Evolutionary conservation across 2,113 vertebrate species (phyloP).

Genomic region (Rutilus rutilus): DNA sequence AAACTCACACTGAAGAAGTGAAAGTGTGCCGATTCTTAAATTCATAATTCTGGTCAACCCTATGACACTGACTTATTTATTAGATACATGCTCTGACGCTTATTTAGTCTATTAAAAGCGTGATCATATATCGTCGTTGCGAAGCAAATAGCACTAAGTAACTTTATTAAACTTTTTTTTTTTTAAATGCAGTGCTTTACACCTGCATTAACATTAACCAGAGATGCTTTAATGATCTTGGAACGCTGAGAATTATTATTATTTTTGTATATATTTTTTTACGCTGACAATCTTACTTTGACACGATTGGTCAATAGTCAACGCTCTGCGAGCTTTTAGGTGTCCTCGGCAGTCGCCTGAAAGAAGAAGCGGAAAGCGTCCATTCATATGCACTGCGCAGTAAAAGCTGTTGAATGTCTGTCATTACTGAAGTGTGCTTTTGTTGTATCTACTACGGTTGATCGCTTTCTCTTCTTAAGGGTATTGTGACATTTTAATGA

Average conservation of each 20-base stretch:
- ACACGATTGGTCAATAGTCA: background rate
- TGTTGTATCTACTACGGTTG: background rate
- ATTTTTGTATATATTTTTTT: too few relatives aligned
- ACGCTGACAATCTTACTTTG: background rate
- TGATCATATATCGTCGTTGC: too few relatives aligned
- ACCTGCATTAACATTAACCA: background rate
- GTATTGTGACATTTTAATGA: background rate
- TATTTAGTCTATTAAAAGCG: too few relatives aligned
- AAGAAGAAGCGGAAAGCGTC: background rate
- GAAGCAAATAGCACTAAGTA: background rate
- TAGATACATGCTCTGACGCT: too few relatives aligned
- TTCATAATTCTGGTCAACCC: too few relatives aligned
- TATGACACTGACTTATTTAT: too few relatives aligned
- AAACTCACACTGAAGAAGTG: too few relatives aligned
- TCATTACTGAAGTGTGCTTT: background rate
- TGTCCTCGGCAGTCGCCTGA: slow-evolving; percentile 18
- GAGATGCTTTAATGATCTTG: background rate
- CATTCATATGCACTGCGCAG: background rate
- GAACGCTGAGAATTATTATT: background rate
- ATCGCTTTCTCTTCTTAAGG: background rate
- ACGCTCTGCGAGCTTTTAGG: background rate
- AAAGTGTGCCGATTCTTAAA: too few relatives aligned
- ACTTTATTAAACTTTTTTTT: background rate
- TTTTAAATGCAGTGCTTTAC: background rate
- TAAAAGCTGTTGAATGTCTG: background rate